These are phyloP conservation scores for Phrixothrix hirtus DNA, from an alignment of 2,888 invertebrate species.

Conservation along the genomic window DNA sequence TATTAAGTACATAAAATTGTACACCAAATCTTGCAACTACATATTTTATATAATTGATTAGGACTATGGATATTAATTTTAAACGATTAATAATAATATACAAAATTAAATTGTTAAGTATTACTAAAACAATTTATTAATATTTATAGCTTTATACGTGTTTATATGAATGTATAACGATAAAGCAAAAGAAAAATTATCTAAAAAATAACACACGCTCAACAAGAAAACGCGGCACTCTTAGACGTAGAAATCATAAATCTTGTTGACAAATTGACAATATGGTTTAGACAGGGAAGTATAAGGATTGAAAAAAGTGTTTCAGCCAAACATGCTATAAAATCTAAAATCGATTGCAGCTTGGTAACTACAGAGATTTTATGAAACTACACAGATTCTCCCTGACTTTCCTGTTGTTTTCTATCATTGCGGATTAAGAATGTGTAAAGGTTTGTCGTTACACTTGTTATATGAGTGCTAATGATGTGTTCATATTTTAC, in stretches of 20 bases:
- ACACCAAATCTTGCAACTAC: no score
- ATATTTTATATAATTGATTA: no score
- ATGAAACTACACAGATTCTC: neutral
- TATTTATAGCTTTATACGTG: no score
- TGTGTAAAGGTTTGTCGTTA: no score
- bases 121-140: no score
- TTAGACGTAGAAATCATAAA: slow-evolving; percentile 46
- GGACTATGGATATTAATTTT: no score
- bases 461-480: no score
- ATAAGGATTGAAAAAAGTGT: slow-evolving; percentile 34
- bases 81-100: no score
- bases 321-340: slow-evolving; percentile 19
- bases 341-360: slow-evolving; percentile 17
- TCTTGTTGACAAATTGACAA: slow-evolving; percentile 52
- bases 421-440: neutral
- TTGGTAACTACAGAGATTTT: neutral
- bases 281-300: slow-evolving; percentile 46
- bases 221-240: slow-evolving; percentile 24
- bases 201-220: slow-evolving; percentile 47
- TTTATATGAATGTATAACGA: neutral
- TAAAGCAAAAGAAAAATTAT: slow-evolving; percentile 51
- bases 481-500: no score
- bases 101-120: no score
- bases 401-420: neutral
- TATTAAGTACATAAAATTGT: no score